These are phyloP conservation scores for Mythimna ferrago DNA, from an alignment of 2,888 invertebrate species.

Conservation along the genomic window DNA sequence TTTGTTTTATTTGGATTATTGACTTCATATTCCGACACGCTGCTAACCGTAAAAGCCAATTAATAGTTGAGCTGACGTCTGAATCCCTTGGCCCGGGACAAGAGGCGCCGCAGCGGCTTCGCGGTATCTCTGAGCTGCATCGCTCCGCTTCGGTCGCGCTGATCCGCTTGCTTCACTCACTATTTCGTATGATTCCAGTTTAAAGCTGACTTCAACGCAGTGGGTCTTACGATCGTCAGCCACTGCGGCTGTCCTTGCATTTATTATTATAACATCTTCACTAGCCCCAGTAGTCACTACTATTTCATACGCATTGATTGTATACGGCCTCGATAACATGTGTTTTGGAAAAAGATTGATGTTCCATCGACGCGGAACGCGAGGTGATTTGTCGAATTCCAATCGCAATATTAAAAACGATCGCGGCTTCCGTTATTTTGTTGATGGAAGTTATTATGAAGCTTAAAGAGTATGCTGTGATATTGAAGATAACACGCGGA, in stretches of 20 bases:
- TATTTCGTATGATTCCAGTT: slow-evolving; percentile 36
- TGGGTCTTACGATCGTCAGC: slow-evolving; percentile 28
- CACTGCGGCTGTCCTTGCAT: slow-evolving; percentile 49
- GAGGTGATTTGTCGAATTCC: slow-evolving; percentile 41
- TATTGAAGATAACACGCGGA: slow-evolving; percentile 33
- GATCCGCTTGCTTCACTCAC: slow-evolving; percentile 22
- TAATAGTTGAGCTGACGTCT: slow-evolving; percentile 37
- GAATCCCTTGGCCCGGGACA: slow-evolving; percentile 1
- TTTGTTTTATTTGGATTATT: slow-evolving; percentile 11
- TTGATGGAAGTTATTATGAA: slow-evolving; percentile 50
- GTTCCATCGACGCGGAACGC: slow-evolving; percentile 34
- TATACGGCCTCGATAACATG: slow-evolving; percentile 53
- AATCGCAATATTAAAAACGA: slow-evolving; percentile 49
- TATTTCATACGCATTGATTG: slow-evolving; percentile 46
- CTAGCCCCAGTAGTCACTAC: slow-evolving; percentile 20
- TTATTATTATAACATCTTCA: slow-evolving; percentile 57
- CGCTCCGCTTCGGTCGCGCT: slow-evolving; percentile 18
- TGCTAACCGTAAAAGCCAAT: slow-evolving; percentile 34
- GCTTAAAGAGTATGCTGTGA: slow-evolving; percentile 30
- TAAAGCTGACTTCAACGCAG: slow-evolving; percentile 43
- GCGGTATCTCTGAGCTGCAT: slow-evolving; percentile 25
- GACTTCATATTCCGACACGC: slow-evolving; percentile 8
- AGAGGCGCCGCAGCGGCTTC: background rate
- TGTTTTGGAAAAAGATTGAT: slow-evolving; percentile 52
- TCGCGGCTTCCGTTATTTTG: slow-evolving; percentile 41